Evolutionary conservation across 2,888 invertebrate genomes (phyloP), one percentile per base, ranked within the genome.

Genomic region (Cloeon dipterum): DNA sequence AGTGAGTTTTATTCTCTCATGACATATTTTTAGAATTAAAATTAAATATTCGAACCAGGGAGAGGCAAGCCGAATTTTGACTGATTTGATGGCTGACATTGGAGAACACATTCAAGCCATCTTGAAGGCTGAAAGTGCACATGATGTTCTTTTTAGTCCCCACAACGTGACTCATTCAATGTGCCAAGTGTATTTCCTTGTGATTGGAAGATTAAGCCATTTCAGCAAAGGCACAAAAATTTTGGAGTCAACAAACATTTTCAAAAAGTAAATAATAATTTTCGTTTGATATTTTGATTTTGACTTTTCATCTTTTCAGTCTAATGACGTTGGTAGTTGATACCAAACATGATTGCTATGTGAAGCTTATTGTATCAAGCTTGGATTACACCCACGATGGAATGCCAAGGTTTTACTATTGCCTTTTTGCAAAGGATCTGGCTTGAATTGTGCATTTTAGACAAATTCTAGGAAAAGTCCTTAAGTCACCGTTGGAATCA

Each of bases 161-260:
- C 75, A 79, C 46, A 78, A 81, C 52, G 74, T 88, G 69, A 68
- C 74, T 46, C 82, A 75, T 49, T 86, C 89, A 1, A 77, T 86
- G 61, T 83, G 86, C 53, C 89, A 89, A 55, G 79, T 81, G 62
- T 94, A 93, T 62, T 94, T 94, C 57, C 65, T 94, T 32, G 82
- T 89, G 52, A 71, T 93, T 42, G 93, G 93, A 1, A 75, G 85
- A 46, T 65, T 93, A 18, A 56, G 59, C 20, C 49, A 52, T 20
- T 49, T 52, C 17, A 42, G 43, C 10, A 50, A 50, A 36, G 63
- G 64, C 1, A 50, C 54, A 34, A 47, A 50, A 44, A 65, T 78
- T 37, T 65, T 93, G 34, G 76, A 78, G 43, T 71, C 69, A 47
- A 68, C 75, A 33, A 70, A 70, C 35, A 66, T 83, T 43, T 78